Conservation (phyloP, 1,140 invertebrate genomes). For the Hylaeus volcanicus region DNA sequence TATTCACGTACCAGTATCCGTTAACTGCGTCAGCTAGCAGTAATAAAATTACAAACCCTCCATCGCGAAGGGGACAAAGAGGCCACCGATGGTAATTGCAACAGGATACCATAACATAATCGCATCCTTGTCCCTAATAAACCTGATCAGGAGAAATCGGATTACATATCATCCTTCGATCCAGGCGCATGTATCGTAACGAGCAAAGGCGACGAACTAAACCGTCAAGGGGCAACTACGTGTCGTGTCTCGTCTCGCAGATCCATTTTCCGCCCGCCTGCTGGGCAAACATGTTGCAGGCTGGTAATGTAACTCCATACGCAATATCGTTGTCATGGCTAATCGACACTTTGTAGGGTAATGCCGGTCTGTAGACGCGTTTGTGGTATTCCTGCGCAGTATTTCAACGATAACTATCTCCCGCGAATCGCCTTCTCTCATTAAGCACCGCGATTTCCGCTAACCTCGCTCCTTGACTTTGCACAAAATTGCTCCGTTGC, state of each 20-base stretch:
- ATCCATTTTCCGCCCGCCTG: slow-evolving; percentile 45
- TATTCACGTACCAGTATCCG: neutral
- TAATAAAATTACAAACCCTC: slow-evolving; percentile 34
- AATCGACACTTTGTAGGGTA: slow-evolving; percentile 67
- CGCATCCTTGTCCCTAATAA: slow-evolving; percentile 19
- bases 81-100: slow-evolving; percentile 51
- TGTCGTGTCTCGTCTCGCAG: slow-evolving; percentile 31
- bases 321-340: slow-evolving; percentile 56
- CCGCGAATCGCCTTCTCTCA: slow-evolving; percentile 14
- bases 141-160: slow-evolving; percentile 33
- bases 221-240: slow-evolving; percentile 27
- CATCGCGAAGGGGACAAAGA: slow-evolving; percentile 33
- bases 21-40: slow-evolving; percentile 30
- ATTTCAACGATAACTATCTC: slow-evolving; percentile 54
- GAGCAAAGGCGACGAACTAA: slow-evolving; percentile 1
- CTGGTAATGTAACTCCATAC: slow-evolving; percentile 41
- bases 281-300: slow-evolving; percentile 39
- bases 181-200: slow-evolving; percentile 6
- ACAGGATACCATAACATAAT: slow-evolving; percentile 44
- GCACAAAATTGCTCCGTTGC: slow-evolving; percentile 38
- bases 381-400: slow-evolving; percentile 20
- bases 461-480: slow-evolving; percentile 7
- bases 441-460: slow-evolving; percentile 5
- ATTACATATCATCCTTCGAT: slow-evolving; percentile 42
- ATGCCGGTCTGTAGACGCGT: slow-evolving; percentile 45